phyloP scores from a whole-genome alignment of 1,140 invertebrate species.

The Drosophila saltans region DNA sequence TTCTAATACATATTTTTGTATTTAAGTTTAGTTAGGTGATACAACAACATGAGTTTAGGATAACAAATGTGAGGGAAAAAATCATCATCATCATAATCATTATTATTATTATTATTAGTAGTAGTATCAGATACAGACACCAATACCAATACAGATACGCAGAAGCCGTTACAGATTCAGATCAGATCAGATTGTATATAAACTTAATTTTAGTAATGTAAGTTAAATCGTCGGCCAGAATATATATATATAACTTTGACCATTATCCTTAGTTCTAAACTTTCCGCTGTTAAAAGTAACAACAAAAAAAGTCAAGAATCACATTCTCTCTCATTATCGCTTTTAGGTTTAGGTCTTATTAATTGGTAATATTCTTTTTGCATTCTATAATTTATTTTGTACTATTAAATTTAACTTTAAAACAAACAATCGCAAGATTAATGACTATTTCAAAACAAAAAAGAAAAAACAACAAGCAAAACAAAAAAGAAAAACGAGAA shows the following conservation, averaged over 20 bases:
- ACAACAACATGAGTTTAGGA: constrained; percentile 51
- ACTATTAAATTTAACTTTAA: constrained; percentile 54
- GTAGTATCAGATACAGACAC: background rate
- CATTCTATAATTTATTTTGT: constrained; percentile 78
- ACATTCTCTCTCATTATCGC: constrained; percentile 2
- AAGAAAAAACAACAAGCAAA: constrained; percentile 41
- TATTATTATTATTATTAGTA: background rate
- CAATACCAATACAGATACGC: background rate
- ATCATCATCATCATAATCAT: background rate
- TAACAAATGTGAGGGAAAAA: constrained; percentile 50
- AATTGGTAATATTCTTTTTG: constrained; percentile 57
- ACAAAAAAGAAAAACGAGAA: constrained; percentile 46
- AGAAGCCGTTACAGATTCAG: background rate
- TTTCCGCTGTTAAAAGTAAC: constrained; percentile 39
- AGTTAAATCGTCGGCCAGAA: constrained; percentile 16
- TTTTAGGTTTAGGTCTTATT: constrained; percentile 10
- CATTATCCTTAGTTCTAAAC: constrained; percentile 13
- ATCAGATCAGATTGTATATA: constrained; percentile 21
- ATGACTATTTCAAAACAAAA: constrained; percentile 55
- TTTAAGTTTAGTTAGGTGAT: constrained; percentile 49
- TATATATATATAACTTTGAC: constrained; percentile 1
- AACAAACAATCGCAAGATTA: constrained; percentile 65
- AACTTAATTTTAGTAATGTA: constrained; percentile 25
- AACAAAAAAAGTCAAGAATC: background rate
- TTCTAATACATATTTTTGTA: constrained; percentile 57